phyloP scores from a whole-genome alignment of 2,113 vertebrate genomes.

The Limnothrissa miodon region DNA sequence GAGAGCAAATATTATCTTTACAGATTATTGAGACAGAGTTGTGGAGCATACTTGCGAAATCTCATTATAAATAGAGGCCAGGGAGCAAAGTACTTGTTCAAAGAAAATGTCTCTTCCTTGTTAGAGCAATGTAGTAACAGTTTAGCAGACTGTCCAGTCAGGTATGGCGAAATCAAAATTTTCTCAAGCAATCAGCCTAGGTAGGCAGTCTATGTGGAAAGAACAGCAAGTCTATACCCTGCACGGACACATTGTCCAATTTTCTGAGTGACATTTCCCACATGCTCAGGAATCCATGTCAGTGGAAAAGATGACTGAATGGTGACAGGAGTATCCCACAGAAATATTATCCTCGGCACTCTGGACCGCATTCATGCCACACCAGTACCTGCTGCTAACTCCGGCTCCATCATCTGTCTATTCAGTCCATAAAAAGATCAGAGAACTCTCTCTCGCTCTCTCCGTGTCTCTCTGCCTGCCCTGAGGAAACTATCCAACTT shows the following conservation, averaged over 20 bases:
- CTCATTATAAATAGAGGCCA: constrained; percentile 30
- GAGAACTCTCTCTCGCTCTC: constrained; percentile 4
- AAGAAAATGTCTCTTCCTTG: constrained; percentile 18
- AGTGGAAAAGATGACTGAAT: constrained; percentile 23
- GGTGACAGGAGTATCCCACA: neutral
- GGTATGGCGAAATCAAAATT: neutral
- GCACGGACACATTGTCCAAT: neutral
- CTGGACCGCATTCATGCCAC: constrained; percentile 5
- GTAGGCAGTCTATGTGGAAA: constrained; percentile 2
- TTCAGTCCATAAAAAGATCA: constrained; percentile 14
- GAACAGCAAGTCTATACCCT: neutral
- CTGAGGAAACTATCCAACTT: constrained; percentile 17
- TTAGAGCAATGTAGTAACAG: neutral
- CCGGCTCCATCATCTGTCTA: constrained; percentile 7
- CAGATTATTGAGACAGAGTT: constrained; percentile 43
- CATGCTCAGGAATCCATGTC: constrained; percentile 18
- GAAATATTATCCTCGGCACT: constrained; percentile 21
- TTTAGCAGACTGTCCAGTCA: neutral
- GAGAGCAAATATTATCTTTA: constrained; percentile 49
- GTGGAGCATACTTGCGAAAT: constrained; percentile 31
- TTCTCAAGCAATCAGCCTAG: neutral
- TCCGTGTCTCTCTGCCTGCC: neutral
- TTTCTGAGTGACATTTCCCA: constrained; percentile 28
- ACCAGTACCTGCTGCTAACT: constrained; percentile 28
- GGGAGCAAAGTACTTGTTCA: constrained; percentile 14